Conservation (phyloP, 2,888 invertebrate genomes). For the Parascotia fuliginaria region DNA sequence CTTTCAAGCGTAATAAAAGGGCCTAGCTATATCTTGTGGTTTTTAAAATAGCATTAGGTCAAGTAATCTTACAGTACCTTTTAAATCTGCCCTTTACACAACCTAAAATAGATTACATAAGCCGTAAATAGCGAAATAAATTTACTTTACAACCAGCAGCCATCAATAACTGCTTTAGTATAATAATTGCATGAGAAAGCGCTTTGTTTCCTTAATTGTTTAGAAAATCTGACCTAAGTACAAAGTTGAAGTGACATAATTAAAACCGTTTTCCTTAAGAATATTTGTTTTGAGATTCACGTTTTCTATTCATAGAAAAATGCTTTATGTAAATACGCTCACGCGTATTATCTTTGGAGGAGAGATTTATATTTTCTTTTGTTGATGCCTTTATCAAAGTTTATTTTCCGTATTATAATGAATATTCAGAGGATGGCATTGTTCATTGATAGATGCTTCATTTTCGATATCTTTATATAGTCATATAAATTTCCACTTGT, state of each 20-base stretch:
- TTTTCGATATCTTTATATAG: too few relatives aligned
- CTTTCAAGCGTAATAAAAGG: not conserved
- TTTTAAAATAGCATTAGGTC: slow-evolving; percentile 11
- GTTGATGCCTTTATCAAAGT: not conserved
- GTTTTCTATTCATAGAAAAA: slow-evolving; percentile 8
- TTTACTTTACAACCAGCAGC: slow-evolving; percentile 11
- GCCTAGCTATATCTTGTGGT: too few relatives aligned
- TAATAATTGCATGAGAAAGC: slow-evolving; percentile 18
- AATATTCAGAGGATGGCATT: too few relatives aligned
- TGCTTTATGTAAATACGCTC: slow-evolving; percentile 9
- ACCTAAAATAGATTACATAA: slow-evolving; percentile 3
- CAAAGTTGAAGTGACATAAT: slow-evolving; percentile 21
- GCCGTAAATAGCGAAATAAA: slow-evolving; percentile 1
- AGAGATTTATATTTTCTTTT: not conserved
- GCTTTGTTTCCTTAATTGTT: slow-evolving; percentile 19
- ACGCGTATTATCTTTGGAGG: slow-evolving; percentile 1
- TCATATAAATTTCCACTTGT: too few relatives aligned
- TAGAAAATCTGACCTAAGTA: slow-evolving; percentile 1
- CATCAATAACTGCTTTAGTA: slow-evolving; percentile 19
- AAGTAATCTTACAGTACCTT: not conserved
- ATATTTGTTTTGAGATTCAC: not conserved
- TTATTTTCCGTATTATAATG: not conserved
- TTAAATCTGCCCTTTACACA: not conserved
- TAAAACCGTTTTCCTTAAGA: slow-evolving; percentile 8
- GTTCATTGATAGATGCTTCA: too few relatives aligned